Evolutionary conservation across 2,113 vertebrate species (phyloP).

Genomic region (Hipposideros armiger): DNA sequence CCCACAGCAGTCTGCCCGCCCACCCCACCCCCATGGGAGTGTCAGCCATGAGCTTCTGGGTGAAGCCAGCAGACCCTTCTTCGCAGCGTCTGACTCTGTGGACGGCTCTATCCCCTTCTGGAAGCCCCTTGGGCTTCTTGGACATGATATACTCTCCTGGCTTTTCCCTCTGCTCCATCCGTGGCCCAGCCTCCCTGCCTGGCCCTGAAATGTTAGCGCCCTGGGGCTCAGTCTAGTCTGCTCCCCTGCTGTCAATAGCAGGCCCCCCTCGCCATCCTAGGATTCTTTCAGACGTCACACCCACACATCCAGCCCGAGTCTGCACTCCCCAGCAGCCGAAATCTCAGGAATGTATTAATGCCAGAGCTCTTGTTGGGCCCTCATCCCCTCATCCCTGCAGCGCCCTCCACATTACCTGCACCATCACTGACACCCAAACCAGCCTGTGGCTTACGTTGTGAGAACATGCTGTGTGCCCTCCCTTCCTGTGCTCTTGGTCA

Average conservation of each 20-base stretch:
- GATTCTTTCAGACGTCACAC: neutral
- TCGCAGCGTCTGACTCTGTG: rapidly evolving
- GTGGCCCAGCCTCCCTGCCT: neutral
- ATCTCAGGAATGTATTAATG: neutral
- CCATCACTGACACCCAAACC: rapidly evolving
- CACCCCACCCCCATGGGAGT: rapidly evolving
- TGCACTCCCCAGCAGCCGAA: rapidly evolving
- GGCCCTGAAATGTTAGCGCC: neutral
- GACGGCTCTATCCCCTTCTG: neutral
- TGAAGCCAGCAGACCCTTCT: neutral
- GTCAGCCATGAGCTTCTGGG: neutral
- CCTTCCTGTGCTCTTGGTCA: neutral
- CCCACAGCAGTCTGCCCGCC: neutral
- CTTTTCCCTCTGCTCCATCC: neutral
- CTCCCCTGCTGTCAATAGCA: no score
- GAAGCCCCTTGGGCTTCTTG: neutral
- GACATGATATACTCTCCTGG: neutral
- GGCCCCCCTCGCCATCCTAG: neutral
- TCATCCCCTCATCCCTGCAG: no score
- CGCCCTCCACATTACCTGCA: rapidly evolving
- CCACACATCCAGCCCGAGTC: neutral
- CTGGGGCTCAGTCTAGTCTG: neutral
- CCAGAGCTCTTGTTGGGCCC: neutral
- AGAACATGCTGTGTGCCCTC: no score
- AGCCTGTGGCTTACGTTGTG: neutral